A percentile compares a stretch with the other conserved stretches of the same genome.
These are phyloP conservation scores for Enteromius trimaculatus DNA, from an alignment of 2,797 vertebrate genomes.

Conservation along the genomic window DNA sequence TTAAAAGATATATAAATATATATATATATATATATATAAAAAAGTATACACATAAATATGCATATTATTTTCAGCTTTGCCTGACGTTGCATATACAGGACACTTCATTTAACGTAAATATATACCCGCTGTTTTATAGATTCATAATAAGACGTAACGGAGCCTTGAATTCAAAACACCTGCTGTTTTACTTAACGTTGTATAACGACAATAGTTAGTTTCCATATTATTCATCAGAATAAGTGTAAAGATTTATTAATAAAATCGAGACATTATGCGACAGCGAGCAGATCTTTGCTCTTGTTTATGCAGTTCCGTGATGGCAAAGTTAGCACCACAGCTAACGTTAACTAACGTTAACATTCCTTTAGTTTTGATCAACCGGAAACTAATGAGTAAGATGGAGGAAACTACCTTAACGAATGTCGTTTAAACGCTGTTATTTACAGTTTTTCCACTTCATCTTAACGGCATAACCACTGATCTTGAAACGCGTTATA, in stretches of 20 bases:
- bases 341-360: slow-evolving; percentile 47
- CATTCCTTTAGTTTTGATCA: slow-evolving; percentile 36
- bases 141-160: not conserved
- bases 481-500: not conserved
- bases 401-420: not conserved
- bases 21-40: no score
- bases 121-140: not conserved
- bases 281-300: not conserved
- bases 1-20: no score
- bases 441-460: not conserved
- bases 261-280: not conserved
- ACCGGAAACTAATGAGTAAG: not conserved
- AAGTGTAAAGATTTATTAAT: not conserved
- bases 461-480: not conserved
- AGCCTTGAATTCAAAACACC: not conserved
- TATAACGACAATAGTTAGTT: not conserved
- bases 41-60: not conserved
- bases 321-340: slow-evolving; percentile 40
- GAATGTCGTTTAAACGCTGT: not conserved
- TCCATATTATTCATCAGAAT: not conserved
- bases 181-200: not conserved
- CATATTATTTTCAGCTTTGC: not conserved
- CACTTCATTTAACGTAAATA: not conserved
- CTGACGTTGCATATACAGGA: not conserved
- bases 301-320: slow-evolving; percentile 22